phyloP scores from a whole-genome alignment of 2,113 vertebrate species.

The Charadrius vociferus region DNA sequence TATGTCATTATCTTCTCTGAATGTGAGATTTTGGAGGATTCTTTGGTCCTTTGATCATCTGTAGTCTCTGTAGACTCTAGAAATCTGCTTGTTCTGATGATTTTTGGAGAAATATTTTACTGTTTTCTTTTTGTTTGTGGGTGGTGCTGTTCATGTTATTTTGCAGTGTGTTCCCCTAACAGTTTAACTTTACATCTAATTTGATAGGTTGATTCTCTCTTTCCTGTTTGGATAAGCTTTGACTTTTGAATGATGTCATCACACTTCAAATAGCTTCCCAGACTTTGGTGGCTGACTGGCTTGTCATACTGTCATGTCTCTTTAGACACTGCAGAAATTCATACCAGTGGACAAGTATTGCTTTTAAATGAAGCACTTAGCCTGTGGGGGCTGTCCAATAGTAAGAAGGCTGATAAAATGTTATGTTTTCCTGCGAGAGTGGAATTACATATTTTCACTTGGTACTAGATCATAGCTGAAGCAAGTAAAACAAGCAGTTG shows the following conservation, averaged over 20 bases:
- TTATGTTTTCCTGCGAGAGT: not conserved
- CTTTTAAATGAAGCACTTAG: not conserved
- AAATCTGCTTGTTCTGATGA: not conserved
- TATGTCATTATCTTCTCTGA: not conserved
- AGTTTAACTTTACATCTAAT: not conserved
- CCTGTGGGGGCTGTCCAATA: not conserved
- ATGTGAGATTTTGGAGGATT: not conserved
- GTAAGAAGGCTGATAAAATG: not conserved
- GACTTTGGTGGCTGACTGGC: not conserved
- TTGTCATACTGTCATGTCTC: not conserved
- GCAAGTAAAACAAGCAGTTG: not conserved
- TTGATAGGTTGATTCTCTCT: not conserved
- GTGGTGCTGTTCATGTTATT: not conserved
- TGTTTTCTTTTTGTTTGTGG: not conserved
- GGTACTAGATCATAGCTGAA: not conserved
- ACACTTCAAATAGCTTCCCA: not conserved
- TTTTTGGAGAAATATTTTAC: not conserved
- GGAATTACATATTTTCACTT: not conserved
- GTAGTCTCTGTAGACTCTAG: not conserved
- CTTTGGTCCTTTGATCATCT: not conserved
- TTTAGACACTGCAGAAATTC: not conserved
- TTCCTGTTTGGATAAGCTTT: not conserved
- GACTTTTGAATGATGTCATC: not conserved
- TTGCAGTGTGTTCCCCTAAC: not conserved
- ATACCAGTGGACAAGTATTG: not conserved